phyloP scores from a whole-genome alignment of 2,888 invertebrate genomes.

The Lottia scabra region DNA sequence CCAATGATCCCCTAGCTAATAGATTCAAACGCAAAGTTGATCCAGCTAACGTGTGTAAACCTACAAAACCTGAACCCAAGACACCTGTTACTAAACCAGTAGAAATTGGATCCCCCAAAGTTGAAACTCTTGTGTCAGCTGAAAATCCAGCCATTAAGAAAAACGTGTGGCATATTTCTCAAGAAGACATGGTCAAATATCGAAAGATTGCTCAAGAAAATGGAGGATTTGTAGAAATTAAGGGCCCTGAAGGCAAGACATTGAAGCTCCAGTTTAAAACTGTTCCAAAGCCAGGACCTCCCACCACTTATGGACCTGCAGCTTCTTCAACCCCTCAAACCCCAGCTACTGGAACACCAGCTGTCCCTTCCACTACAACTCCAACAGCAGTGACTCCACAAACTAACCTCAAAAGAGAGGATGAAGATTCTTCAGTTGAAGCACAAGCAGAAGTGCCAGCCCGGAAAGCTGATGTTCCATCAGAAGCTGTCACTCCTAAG shows the following conservation, averaged over 20 bases:
- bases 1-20: not conserved
- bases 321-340: not conserved
- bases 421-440: no score
- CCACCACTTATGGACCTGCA: no score
- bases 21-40: constrained; percentile 1
- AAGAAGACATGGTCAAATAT: not conserved
- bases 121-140: not conserved
- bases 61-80: no score
- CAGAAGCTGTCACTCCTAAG: no score
- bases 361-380: no score
- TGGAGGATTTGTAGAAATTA: not conserved
- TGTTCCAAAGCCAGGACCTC: not conserved
- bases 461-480: no score
- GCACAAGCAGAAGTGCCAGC: no score
- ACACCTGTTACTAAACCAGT: not conserved
- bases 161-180: not conserved
- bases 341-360: not conserved
- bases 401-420: no score
- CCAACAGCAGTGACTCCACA: no score
- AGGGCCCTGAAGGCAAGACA: not conserved
- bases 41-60: not conserved
- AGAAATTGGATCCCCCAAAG: not conserved
- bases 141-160: not conserved
- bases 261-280: not conserved
- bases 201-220: not conserved